A percentile compares a stretch with the other conserved stretches of the same genome.
These are phyloP conservation scores for Zosterops hypoxanthus DNA, from an alignment of 2,113 vertebrate species.

Conservation along the genomic window DNA sequence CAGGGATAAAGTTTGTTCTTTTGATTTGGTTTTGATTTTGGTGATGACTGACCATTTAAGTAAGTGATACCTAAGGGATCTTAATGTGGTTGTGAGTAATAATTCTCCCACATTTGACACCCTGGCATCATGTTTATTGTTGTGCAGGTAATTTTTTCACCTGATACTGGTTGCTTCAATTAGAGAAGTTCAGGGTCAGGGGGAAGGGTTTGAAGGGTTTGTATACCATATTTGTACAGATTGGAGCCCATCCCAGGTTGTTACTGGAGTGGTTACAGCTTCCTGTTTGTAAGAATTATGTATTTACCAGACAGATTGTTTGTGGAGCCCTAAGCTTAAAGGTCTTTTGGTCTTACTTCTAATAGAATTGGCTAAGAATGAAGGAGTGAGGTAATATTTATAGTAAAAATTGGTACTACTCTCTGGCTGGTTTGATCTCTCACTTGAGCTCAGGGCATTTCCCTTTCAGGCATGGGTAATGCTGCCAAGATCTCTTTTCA, in stretches of 20 bases:
- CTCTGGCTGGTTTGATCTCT: conserved; percentile 24
- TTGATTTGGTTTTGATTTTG: neutral
- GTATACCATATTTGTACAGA: neutral
- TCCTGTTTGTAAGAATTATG: neutral
- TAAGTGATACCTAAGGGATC: neutral
- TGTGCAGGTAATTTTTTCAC: neutral
- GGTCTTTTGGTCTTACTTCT: neutral
- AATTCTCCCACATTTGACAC: neutral
- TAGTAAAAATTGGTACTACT: neutral
- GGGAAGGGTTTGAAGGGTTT: neutral
- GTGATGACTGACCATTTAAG: neutral
- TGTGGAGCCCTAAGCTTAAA: neutral
- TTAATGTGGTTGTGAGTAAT: neutral
- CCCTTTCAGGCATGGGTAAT: neutral
- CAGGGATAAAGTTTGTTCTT: neutral
- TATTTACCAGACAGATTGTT: neutral
- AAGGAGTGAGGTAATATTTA: neutral
- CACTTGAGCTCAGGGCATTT: neutral
- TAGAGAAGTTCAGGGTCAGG: neutral
- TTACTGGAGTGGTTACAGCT: neutral
- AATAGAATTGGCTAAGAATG: neutral
- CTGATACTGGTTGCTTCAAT: neutral
- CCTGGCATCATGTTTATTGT: neutral
- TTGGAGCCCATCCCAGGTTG: neutral
- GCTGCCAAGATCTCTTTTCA: neutral